Evolutionary conservation across 2,888 invertebrate species (phyloP), one percentile per base, ranked within the genome.

Genomic region (Eudemis profundana): DNA sequence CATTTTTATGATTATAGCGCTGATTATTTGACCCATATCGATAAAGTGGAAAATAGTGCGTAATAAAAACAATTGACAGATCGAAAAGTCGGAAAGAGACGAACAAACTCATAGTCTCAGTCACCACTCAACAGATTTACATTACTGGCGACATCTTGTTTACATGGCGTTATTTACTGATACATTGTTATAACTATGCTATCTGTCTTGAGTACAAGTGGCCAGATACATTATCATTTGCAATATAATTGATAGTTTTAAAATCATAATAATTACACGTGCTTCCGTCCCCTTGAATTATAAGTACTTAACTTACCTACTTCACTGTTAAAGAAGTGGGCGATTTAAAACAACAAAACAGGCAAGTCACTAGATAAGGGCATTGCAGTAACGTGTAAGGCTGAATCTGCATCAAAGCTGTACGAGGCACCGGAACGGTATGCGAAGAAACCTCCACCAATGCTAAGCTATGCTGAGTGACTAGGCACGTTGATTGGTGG

Each of bases 141-240:
- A 33, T 10, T 10, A 33, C 33, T 8, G 33, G 10, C 8, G 33
- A 33, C 8, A 33, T 33, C 59, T 17, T 61, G 36, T 51, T 53
- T 21, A 46, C 50, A 61, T 36, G 44, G 33, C 33, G 17, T 27
- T 44, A 7, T 14, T 15, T 46, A 23, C n/a, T 23, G 27, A 42
- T 44, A 36, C 36, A 8, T 27, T 40, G 17, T 47, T 44, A 36
- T 36, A 33, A 33, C 8, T 33, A 33, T 10, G 5, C 33, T 49
- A 63, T 63, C 54, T 56, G 38, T 56, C 49, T 49, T 42, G 4
- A 36, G 5, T 7, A 29, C 2, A 46, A 63, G 63, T 57, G 50
- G 29, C 19, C 53, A 54, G 46, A 62, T 54, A 62, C 23, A 27
- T 14, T 19, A 21, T 44, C 17, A 21, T n/a, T 19, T 29, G 12